A percentile compares a stretch with the other conserved stretches of the same genome.
phyloP scores from a whole-genome alignment of 2,888 invertebrate genomes.

The Vandiemenella viatica region DNA sequence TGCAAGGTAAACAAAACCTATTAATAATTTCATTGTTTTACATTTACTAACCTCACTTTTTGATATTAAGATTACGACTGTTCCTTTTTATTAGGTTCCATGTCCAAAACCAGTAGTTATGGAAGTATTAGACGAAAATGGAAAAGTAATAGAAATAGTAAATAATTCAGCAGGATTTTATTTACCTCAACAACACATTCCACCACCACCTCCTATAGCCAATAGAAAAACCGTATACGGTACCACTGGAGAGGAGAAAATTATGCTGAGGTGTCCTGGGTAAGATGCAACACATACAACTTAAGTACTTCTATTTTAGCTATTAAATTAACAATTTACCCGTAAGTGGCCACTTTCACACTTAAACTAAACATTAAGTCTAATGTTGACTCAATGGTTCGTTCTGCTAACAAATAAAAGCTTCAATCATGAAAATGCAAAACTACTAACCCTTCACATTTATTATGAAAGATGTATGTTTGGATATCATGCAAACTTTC shows the following conservation, averaged over 20 bases:
- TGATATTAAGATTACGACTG: not conserved
- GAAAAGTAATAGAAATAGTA: constrained; percentile 37
- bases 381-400: no score
- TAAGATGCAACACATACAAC: no score
- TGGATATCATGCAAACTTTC: no score
- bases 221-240: constrained; percentile 30
- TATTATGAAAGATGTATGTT: no score
- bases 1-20: constrained; percentile 32
- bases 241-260: constrained; percentile 24
- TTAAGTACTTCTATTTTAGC: no score
- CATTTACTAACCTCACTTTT: not conserved
- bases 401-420: no score
- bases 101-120: constrained; percentile 35
- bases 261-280: constrained; percentile 36
- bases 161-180: constrained; percentile 47
- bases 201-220: constrained; percentile 30
- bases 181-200: constrained; percentile 35
- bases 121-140: constrained; percentile 35
- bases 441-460: no score
- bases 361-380: no score
- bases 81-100: constrained; percentile 24
- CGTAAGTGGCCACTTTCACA: no score
- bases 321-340: no score
- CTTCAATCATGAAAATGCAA: no score
- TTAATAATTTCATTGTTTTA: not conserved